Conservation (phyloP, 2,113 vertebrate species). For the Mellivora capensis region DNA sequence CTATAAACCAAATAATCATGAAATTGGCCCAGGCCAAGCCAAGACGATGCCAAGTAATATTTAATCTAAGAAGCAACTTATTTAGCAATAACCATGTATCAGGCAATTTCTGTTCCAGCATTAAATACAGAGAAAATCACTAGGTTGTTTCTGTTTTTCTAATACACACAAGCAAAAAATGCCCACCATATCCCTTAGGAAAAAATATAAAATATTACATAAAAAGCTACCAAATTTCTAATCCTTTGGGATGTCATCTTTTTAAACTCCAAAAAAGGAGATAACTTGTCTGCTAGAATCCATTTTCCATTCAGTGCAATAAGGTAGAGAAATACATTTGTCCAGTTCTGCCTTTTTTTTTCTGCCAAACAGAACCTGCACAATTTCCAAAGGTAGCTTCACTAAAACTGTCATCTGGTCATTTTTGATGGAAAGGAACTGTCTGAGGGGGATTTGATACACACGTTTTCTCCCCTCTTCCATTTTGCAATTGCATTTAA, state of each 20-base stretch:
- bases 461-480: not conserved
- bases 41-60: not conserved
- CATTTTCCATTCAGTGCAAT: not conserved
- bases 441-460: not conserved
- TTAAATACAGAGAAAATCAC: conserved; percentile 38
- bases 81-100: not conserved
- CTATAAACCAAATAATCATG: not conserved
- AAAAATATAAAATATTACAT: not conserved
- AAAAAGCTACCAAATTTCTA: conserved; percentile 5
- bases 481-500: not conserved
- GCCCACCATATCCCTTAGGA: not conserved
- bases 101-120: not conserved
- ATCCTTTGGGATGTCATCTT: not conserved
- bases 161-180: not conserved
- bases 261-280: not conserved
- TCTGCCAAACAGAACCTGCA: not conserved
- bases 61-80: not conserved
- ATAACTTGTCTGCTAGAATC: not conserved
- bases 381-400: not conserved
- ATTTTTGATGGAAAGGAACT: not conserved
- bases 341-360: not conserved
- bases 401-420: not conserved
- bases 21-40: not conserved
- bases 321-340: not conserved
- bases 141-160: not conserved